A percentile compares a stretch with the other conserved stretches of the same genome.
Conservation (phyloP, 2,797 vertebrate genomes). For the Epinephelus malabaricus region DNA sequence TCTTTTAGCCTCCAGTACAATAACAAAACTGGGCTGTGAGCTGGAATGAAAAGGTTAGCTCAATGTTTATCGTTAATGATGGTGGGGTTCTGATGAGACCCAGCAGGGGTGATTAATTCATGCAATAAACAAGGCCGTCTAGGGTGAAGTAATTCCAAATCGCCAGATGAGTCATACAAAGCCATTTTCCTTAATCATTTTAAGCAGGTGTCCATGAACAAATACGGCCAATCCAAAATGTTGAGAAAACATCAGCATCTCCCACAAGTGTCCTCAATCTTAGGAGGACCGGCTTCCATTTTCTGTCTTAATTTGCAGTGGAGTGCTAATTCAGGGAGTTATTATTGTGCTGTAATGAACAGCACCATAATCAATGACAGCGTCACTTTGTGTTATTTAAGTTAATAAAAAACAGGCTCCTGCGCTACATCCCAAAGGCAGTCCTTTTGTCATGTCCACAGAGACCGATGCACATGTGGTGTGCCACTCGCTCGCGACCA, state of each 20-base stretch:
- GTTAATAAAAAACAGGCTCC: constrained; percentile 68
- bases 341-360: constrained; percentile 66
- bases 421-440: constrained; percentile 46
- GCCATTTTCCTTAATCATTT: constrained; percentile 73
- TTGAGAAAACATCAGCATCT: constrained; percentile 31
- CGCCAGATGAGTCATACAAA: constrained; percentile 69
- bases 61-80: constrained; percentile 74
- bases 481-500: constrained; percentile 55
- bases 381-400: constrained; percentile 70
- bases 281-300: constrained; percentile 49
- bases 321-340: constrained; percentile 54
- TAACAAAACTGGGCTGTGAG: constrained; percentile 69
- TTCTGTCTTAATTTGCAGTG: constrained; percentile 50
- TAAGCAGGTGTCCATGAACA: constrained; percentile 65
- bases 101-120: constrained; percentile 78
- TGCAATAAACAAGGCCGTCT: constrained; percentile 72
- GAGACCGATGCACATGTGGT: constrained; percentile 60
- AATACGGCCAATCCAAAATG: constrained; percentile 11
- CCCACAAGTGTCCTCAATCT: constrained; percentile 52
- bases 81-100: constrained; percentile 70
- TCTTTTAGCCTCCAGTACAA: constrained; percentile 66
- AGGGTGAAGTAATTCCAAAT: constrained; percentile 70
- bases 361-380: constrained; percentile 63
- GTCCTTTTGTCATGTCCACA: constrained; percentile 57
- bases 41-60: constrained; percentile 78